These are phyloP conservation scores for Noctua pronuba DNA, from an alignment of 2,888 invertebrate species.

Conservation along the genomic window DNA sequence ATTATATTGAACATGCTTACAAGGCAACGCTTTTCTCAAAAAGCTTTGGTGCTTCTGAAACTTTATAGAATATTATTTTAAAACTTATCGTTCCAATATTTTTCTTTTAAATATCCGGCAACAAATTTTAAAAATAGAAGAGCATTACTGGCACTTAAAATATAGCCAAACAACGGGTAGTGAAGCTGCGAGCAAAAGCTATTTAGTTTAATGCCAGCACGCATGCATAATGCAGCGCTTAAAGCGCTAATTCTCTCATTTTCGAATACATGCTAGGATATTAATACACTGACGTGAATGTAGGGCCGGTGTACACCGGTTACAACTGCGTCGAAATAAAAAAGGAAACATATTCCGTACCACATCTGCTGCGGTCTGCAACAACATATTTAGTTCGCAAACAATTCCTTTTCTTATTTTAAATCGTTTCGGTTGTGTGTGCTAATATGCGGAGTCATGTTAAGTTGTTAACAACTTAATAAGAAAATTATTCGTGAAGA, in stretches of 20 bases:
- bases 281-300: slow-evolving; percentile 58
- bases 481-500: slow-evolving; percentile 24
- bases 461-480: slow-evolving; percentile 52
- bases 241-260: slow-evolving; percentile 63
- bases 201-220: slow-evolving; percentile 59
- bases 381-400: slow-evolving; percentile 54
- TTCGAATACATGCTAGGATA: slow-evolving; percentile 58
- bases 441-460: slow-evolving; percentile 32
- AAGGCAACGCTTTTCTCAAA: slow-evolving; percentile 22
- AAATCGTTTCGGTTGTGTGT: slow-evolving; percentile 39
- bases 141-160: slow-evolving; percentile 30
- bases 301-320: slow-evolving; percentile 41
- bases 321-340: slow-evolving; percentile 46
- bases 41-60: slow-evolving; percentile 30
- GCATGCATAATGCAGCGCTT: slow-evolving; percentile 58
- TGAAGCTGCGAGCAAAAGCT: slow-evolving; percentile 47
- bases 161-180: slow-evolving; percentile 29
- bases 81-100: slow-evolving; percentile 30
- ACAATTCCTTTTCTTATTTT: slow-evolving; percentile 61
- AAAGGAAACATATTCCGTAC: slow-evolving; percentile 48
- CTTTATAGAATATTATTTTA: slow-evolving; percentile 37
- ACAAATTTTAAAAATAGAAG: slow-evolving; percentile 22
- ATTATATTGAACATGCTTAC: slow-evolving; percentile 48
- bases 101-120: slow-evolving; percentile 18
- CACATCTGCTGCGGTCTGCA: slow-evolving; percentile 54